Percentiles rank a stretch among this genome's conserved stretches.
These are phyloP conservation scores for Chrysotoxum bicinctum DNA, from an alignment of 2,888 invertebrate species.

Conservation along the genomic window DNA sequence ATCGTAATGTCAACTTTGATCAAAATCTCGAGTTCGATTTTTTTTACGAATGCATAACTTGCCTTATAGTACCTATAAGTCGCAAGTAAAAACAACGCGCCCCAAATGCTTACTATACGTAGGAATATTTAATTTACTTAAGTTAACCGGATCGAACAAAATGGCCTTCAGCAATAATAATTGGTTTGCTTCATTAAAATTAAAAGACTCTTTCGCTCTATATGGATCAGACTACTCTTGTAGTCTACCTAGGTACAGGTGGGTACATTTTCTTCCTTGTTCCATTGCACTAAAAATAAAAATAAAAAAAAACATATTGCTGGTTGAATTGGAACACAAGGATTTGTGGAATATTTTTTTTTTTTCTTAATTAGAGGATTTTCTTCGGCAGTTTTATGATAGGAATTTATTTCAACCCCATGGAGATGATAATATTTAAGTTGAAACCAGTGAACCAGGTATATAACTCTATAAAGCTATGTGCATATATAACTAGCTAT, in stretches of 20 bases:
- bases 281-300: neutral
- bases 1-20: too few relatives aligned
- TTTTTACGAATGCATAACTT: too few relatives aligned
- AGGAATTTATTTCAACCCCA: conserved; percentile 28
- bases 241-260: neutral
- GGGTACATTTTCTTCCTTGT: neutral
- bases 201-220: neutral
- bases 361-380: conserved; percentile 40
- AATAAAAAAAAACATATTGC: neutral
- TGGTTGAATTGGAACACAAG: conserved; percentile 15
- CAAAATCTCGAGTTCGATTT: too few relatives aligned
- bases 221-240: neutral
- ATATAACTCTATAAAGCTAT: neutral
- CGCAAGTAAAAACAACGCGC: neutral
- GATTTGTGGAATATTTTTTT: conserved; percentile 2
- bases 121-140: conserved; percentile 11
- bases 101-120: neutral
- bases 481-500: neutral
- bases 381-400: conserved; percentile 30
- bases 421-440: conserved; percentile 18
- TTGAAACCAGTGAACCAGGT: conserved; percentile 16
- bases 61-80: too few relatives aligned
- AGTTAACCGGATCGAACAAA: neutral
- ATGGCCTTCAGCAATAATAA: conserved; percentile 9
- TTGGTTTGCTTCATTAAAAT: conserved; percentile 13